Conservation (phyloP, 2,888 invertebrate species). For the Copidosoma aretas region DNA sequence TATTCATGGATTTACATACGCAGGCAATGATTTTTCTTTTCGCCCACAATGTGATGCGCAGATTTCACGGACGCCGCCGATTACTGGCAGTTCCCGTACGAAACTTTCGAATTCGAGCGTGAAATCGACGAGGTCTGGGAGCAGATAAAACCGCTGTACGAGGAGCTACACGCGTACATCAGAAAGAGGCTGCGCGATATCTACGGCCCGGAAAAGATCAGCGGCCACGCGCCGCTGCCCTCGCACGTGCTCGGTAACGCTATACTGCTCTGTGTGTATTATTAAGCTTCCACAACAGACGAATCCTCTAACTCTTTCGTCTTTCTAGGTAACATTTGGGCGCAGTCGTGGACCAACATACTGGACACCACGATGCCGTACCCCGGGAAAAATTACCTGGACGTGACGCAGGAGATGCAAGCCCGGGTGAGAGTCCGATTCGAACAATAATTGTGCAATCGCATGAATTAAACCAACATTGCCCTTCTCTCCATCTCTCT, state of each 20-base stretch:
- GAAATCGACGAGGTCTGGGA: constrained; percentile 86
- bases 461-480: too few species aligned
- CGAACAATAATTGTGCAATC: too few species aligned
- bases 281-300: not conserved
- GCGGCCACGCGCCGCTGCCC: constrained; percentile 81
- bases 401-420: constrained; percentile 82
- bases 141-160: constrained; percentile 84
- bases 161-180: constrained; percentile 87
- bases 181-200: constrained; percentile 81
- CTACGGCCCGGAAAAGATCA: constrained; percentile 84
- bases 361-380: constrained; percentile 83
- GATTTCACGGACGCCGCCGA: constrained; percentile 88
- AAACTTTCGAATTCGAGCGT: constrained; percentile 75
- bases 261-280: too few species aligned
- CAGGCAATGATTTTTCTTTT: not conserved
- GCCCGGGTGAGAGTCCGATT: not conserved
- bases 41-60: constrained; percentile 64
- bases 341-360: constrained; percentile 84
- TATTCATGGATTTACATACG: too few species aligned
- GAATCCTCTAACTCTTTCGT: not conserved
- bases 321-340: constrained; percentile 82
- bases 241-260: constrained; percentile 76
- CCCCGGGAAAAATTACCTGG: constrained; percentile 81
- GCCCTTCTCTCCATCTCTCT: too few species aligned
- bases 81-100: constrained; percentile 89